Evolutionary conservation across 1,140 invertebrate species (phyloP).

Genomic region (Goniozus legneri): DNA sequence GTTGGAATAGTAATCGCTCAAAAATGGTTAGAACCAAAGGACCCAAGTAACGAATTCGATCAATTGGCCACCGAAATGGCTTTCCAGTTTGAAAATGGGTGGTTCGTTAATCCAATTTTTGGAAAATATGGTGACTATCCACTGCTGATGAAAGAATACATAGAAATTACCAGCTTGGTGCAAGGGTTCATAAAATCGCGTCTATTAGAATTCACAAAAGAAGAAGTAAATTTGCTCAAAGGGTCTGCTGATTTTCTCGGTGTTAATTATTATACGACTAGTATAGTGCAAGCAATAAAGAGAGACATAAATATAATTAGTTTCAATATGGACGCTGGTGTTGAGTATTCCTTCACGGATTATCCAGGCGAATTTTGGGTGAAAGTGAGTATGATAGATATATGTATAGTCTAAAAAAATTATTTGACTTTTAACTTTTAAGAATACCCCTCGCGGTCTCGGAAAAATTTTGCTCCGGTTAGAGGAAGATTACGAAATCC

Average conservation of each 20-base stretch:
- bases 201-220: constrained; percentile 52
- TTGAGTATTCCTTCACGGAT: too few species aligned
- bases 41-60: constrained; percentile 44
- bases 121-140: constrained; percentile 58
- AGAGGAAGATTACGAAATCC: constrained; percentile 46
- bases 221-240: constrained; percentile 50
- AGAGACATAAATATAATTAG: neutral
- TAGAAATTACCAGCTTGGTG: constrained; percentile 45
- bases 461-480: constrained; percentile 51
- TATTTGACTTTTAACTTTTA: neutral
- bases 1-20: constrained; percentile 63
- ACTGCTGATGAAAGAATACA: constrained; percentile 44
- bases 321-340: too few species aligned
- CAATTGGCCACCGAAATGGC: constrained; percentile 54
- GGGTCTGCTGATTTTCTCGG: constrained; percentile 47
- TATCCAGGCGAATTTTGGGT: neutral
- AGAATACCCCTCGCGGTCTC: constrained; percentile 45
- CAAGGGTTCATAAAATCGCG: constrained; percentile 51
- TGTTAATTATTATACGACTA: constrained; percentile 38
- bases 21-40: constrained; percentile 61
- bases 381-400: neutral
- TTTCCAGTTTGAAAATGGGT: constrained; percentile 58
- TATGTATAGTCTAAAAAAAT: neutral
- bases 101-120: constrained; percentile 54
- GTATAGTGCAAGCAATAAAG: neutral